Evolutionary conservation across 2,888 invertebrate genomes (phyloP).

Genomic region (Chymomyza caudatula): DNA sequence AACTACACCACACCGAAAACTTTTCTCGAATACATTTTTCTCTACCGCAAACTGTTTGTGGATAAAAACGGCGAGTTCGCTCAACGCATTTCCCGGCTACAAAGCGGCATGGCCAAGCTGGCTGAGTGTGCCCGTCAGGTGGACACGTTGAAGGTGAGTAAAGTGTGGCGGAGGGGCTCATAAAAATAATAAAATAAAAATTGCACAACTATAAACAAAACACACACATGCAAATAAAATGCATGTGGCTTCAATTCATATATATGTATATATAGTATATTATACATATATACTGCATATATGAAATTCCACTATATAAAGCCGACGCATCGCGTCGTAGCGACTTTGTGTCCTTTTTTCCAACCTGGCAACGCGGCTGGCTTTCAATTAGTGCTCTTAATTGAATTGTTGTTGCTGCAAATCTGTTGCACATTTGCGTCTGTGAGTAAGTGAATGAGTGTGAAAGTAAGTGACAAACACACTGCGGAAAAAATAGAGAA

Average conservation of each 20-base stretch:
- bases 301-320: slow-evolving; percentile 5
- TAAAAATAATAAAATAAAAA: not conserved
- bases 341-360: slow-evolving; percentile 8
- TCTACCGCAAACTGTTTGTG: slow-evolving; percentile 87
- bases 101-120: slow-evolving; percentile 93
- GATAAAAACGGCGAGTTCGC: slow-evolving; percentile 85
- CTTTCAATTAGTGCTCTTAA: slow-evolving; percentile 73
- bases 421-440: slow-evolving; percentile 52
- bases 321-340: not conserved
- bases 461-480: slow-evolving; percentile 8
- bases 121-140: slow-evolving; percentile 92
- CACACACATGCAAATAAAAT: slow-evolving; percentile 24
- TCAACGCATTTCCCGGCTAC: slow-evolving; percentile 88
- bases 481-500: not conserved
- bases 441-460: not conserved
- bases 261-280: not conserved
- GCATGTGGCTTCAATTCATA: slow-evolving; percentile 6
- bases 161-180: not conserved
- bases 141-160: slow-evolving; percentile 87
- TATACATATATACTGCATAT: no score
- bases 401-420: slow-evolving; percentile 73
- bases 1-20: slow-evolving; percentile 99
- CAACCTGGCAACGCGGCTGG: slow-evolving; percentile 39
- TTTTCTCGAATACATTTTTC: slow-evolving; percentile 95
- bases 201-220: not conserved